Evolutionary conservation across 2,113 vertebrate species (phyloP).

Genomic region (Python bivittatus): DNA sequence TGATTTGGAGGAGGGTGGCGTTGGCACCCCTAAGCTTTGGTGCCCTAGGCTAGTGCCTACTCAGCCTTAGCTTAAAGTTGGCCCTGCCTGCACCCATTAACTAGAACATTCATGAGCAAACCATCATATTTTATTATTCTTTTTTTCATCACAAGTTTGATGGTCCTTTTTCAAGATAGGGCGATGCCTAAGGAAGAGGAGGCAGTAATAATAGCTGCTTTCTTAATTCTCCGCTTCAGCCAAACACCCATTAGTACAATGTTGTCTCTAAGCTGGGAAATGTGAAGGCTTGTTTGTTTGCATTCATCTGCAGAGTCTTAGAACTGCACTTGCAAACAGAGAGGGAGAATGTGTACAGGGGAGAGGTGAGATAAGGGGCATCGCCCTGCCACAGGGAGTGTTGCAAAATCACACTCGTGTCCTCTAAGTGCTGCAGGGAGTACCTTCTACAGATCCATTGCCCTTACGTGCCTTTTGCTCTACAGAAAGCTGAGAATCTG

Average conservation of each 20-base stretch:
- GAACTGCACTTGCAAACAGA: not conserved
- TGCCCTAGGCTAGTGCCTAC: not conserved
- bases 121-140: not conserved
- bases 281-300: conserved; percentile 7
- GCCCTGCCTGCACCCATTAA: not conserved
- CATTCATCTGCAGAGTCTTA: not conserved
- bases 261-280: conserved; percentile 2
- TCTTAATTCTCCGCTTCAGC: not conserved
- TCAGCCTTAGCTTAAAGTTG: not conserved
- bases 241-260: not conserved
- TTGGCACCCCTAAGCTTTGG: not conserved
- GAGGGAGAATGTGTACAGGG: not conserved
- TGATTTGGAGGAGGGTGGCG: too few relatives aligned
- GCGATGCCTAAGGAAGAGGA: too few relatives aligned
- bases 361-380: not conserved
- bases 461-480: not conserved
- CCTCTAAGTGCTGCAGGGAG: not conserved
- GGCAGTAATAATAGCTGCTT: not conserved
- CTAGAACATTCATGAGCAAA: not conserved
- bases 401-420: not conserved
- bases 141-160: not conserved
- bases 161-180: not conserved
- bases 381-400: not conserved
- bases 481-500: not conserved
- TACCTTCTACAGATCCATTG: not conserved